Evolutionary conservation across 2,113 vertebrate genomes (phyloP).

Genomic region (Lagopus leucura): DNA sequence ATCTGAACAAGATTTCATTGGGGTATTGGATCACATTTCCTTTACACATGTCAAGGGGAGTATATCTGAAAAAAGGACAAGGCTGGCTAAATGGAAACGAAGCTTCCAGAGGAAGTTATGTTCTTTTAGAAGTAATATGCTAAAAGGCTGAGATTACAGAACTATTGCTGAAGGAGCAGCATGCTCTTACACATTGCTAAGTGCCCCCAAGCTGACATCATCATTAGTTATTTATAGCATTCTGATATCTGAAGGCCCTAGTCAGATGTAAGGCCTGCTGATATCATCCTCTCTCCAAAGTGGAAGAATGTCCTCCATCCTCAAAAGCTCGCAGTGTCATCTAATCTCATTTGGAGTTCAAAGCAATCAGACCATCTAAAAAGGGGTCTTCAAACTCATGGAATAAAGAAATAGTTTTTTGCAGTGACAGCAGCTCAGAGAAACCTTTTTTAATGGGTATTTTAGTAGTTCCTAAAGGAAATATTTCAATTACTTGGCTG

Average conservation of each 20-base stretch:
- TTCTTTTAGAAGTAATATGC: constrained; percentile 47
- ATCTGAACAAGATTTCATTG: constrained; percentile 51
- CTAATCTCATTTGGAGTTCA: not conserved
- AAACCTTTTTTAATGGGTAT: not conserved
- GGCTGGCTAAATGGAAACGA: constrained; percentile 50
- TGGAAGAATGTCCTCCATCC: not conserved
- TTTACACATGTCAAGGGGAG: constrained; percentile 51
- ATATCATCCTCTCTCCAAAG: not conserved
- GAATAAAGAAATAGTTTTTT: not conserved
- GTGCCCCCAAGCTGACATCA: constrained; percentile 39
- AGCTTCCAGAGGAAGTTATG: constrained; percentile 39
- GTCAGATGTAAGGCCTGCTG: not conserved
- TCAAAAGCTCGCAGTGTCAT: not conserved
- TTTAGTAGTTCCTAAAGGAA: constrained; percentile 21
- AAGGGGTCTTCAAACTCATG: not conserved
- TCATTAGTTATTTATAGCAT: constrained; percentile 57
- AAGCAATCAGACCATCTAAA: not conserved
- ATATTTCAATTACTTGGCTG: constrained; percentile 15
- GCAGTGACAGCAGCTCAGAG: not conserved
- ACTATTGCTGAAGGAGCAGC: constrained; percentile 33
- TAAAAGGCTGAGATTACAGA: constrained; percentile 60
- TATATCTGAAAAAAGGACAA: constrained; percentile 35
- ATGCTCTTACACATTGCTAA: not conserved
- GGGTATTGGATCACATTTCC: constrained; percentile 42
- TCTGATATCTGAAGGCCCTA: not conserved